phyloP scores from a whole-genome alignment of 2,113 vertebrate genomes.

The Sorex araneus region DNA sequence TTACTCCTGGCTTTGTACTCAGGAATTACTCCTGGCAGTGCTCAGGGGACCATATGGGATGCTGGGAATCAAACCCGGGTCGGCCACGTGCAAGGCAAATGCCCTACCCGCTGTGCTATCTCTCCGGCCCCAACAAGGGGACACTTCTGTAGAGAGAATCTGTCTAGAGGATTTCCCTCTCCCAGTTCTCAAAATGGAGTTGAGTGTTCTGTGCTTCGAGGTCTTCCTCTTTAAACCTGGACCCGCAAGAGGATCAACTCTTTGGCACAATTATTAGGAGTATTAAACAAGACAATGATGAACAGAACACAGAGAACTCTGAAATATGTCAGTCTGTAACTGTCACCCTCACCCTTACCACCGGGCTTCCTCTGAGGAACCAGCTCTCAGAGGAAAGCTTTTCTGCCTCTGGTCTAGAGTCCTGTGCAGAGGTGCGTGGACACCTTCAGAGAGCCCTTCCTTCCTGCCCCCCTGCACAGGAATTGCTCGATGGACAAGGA shows the following conservation, averaged over 20 bases:
- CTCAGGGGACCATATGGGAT: too few relatives aligned
- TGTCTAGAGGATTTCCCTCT: neutral
- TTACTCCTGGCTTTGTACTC: too few relatives aligned
- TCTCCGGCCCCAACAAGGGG: too few relatives aligned
- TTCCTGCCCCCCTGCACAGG: neutral
- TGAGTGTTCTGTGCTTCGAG: neutral
- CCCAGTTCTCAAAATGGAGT: neutral
- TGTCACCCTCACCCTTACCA: accelerated
- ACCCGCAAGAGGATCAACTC: neutral
- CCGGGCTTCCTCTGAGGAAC: neutral
- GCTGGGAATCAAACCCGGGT: too few relatives aligned
- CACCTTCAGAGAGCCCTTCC: neutral
- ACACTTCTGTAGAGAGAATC: neutral
- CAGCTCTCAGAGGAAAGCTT: neutral
- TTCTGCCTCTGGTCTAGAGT: neutral
- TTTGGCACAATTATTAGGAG: neutral
- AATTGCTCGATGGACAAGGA: neutral
- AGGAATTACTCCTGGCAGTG: too few relatives aligned
- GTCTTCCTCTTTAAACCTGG: constrained; percentile 18
- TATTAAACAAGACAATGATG: constrained; percentile 17
- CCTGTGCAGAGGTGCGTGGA: too few relatives aligned
- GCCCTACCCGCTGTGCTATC: too few relatives aligned
- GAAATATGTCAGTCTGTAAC: neutral
- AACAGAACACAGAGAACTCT: neutral
- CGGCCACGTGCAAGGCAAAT: too few relatives aligned